A percentile compares a stretch with the other conserved stretches of the same genome.
phyloP scores from a whole-genome alignment of 2,113 vertebrate species.

The Puntigrus tetrazona region DNA sequence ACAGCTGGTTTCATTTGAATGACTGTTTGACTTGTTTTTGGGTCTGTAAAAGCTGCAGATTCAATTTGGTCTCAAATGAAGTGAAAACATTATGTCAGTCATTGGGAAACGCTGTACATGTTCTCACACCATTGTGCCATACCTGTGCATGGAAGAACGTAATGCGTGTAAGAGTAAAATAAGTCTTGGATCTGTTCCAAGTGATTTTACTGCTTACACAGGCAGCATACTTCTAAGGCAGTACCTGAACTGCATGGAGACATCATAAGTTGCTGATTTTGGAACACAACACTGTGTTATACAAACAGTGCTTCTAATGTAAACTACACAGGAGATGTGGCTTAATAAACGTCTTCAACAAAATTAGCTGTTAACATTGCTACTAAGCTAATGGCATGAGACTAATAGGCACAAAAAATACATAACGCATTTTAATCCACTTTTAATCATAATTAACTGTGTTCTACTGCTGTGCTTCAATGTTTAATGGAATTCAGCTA shows the following conservation, averaged over 20 bases:
- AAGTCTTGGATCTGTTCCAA: not conserved
- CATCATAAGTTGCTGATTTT: not conserved
- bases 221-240: not conserved
- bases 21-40: conserved; percentile 19
- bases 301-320: not conserved
- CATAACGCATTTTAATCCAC: not conserved
- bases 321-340: not conserved
- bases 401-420: not conserved
- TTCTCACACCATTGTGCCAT: not conserved
- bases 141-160: not conserved
- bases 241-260: not conserved
- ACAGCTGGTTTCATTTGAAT: conserved; percentile 32
- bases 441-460: not conserved
- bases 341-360: not conserved
- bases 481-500: not conserved
- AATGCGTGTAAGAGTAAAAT: not conserved
- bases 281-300: not conserved
- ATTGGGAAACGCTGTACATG: not conserved
- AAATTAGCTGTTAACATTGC: not conserved
- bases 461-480: not conserved
- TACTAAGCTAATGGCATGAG: not conserved
- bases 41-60: conserved; percentile 14
- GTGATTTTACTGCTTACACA: not conserved
- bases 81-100: not conserved
- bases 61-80: not conserved